phyloP scores from a whole-genome alignment of 2,888 invertebrate genomes.

The Dynastes tityus region DNA sequence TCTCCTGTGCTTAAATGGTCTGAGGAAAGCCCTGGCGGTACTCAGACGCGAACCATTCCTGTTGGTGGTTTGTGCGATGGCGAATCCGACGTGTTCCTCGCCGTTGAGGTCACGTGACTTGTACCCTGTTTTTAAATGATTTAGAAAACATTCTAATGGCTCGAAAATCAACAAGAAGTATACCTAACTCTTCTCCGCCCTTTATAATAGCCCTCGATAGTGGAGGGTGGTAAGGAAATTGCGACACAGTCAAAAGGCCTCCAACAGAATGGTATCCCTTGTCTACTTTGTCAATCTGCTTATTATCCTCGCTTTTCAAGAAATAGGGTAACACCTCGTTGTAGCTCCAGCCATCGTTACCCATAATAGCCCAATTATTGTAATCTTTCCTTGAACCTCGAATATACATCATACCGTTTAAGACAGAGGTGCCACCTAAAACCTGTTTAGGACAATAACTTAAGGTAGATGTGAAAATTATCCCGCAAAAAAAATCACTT shows the following conservation, averaged over 20 bases:
- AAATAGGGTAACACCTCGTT: slow-evolving; percentile 93
- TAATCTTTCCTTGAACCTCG: slow-evolving; percentile 90
- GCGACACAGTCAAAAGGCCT: slow-evolving; percentile 84
- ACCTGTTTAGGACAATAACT: slow-evolving; percentile 72
- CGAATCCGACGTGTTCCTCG: slow-evolving; percentile 84
- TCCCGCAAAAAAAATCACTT: slow-evolving; percentile 22
- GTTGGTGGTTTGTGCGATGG: slow-evolving; percentile 91
- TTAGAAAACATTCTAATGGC: too few species aligned
- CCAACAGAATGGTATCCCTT: slow-evolving; percentile 84
- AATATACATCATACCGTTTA: slow-evolving; percentile 98
- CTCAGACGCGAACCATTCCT: slow-evolving; percentile 89
- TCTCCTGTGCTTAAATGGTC: slow-evolving; percentile 82
- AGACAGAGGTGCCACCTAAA: slow-evolving; percentile 91
- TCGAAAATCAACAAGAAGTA: slow-evolving; percentile 50
- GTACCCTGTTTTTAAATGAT: slow-evolving; percentile 73
- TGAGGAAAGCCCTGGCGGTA: slow-evolving; percentile 85
- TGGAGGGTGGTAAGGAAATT: slow-evolving; percentile 91
- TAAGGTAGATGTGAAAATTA: slow-evolving; percentile 1
- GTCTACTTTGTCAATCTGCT: slow-evolving; percentile 80
- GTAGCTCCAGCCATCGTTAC: slow-evolving; percentile 92
- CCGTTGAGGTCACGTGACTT: slow-evolving; percentile 87
- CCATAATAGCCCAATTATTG: slow-evolving; percentile 89
- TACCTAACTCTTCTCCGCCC: slow-evolving; percentile 85
- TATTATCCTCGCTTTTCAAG: slow-evolving; percentile 89
- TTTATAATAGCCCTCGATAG: slow-evolving; percentile 85